Evolutionary conservation across 2,888 invertebrate genomes (phyloP).

Genomic region (Tenthredo scrophulariae): DNA sequence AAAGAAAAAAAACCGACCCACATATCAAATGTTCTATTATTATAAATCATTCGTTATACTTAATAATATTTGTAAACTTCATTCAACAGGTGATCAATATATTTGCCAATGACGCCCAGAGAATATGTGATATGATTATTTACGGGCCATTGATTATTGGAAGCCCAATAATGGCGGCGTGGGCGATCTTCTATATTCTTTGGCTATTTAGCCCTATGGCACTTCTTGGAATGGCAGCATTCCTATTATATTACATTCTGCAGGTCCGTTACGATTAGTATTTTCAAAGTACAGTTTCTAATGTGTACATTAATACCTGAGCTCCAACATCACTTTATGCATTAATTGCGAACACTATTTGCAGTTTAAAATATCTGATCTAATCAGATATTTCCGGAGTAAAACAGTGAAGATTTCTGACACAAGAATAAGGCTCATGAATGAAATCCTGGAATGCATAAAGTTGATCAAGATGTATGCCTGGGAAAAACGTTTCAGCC

Average conservation of each 20-base stretch:
- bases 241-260: constrained; percentile 79
- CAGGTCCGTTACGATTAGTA: constrained; percentile 77
- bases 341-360: constrained; percentile 56
- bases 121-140: constrained; percentile 80
- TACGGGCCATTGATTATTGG: constrained; percentile 80
- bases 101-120: constrained; percentile 81
- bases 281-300: not conserved
- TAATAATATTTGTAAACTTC: not conserved
- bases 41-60: not conserved
- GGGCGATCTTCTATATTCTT: constrained; percentile 79
- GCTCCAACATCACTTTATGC: not conserved
- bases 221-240: constrained; percentile 79
- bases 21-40: too few species aligned
- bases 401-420: constrained; percentile 67
- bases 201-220: constrained; percentile 80
- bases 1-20: too few species aligned
- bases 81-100: constrained; percentile 80
- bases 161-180: constrained; percentile 80
- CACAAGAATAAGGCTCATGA: constrained; percentile 79
- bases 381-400: constrained; percentile 73
- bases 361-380: constrained; percentile 78
- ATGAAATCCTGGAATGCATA: constrained; percentile 81
- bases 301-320: not conserved
- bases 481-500: constrained; percentile 82
- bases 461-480: constrained; percentile 84